These are phyloP conservation scores for Sebastes variabilis DNA, from an alignment of 2,797 vertebrate species.

Conservation along the genomic window DNA sequence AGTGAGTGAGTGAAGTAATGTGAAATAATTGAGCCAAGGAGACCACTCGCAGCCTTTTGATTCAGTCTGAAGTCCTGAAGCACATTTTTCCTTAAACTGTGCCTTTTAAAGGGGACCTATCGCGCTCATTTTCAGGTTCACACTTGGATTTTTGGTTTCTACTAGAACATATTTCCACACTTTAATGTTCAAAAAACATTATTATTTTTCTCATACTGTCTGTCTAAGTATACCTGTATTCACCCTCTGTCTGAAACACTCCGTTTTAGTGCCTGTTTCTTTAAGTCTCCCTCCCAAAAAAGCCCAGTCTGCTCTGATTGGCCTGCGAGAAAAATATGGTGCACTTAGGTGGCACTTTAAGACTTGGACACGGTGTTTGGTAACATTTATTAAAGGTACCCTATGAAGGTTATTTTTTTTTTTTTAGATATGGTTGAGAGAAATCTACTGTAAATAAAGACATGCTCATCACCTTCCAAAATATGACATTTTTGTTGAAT, in stretches of 20 bases:
- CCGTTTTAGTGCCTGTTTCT: no score
- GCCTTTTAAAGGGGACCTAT: background rate
- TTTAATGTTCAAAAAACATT: background rate
- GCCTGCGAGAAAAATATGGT: no score
- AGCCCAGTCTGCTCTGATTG: no score
- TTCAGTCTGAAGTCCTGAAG: background rate
- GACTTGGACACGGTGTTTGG: no score
- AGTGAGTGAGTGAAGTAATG: background rate
- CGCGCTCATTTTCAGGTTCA: background rate
- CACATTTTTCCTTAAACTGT: background rate
- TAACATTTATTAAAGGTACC: no score
- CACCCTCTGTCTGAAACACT: no score
- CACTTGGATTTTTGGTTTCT: background rate
- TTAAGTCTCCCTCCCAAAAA: no score
- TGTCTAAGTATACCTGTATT: background rate
- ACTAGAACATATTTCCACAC: background rate
- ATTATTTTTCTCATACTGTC: background rate
- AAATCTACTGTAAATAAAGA: no score
- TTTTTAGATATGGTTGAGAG: background rate
- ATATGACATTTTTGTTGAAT: background rate
- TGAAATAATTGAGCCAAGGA: conserved; percentile 10
- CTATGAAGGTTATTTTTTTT: no score
- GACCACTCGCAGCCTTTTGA: background rate
- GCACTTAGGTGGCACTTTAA: no score
- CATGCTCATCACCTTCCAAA: background rate